Evolutionary conservation across 1,140 invertebrate genomes (phyloP), one percentile per base, ranked within the genome.

Genomic region (Brevipalpus yothersi): DNA sequence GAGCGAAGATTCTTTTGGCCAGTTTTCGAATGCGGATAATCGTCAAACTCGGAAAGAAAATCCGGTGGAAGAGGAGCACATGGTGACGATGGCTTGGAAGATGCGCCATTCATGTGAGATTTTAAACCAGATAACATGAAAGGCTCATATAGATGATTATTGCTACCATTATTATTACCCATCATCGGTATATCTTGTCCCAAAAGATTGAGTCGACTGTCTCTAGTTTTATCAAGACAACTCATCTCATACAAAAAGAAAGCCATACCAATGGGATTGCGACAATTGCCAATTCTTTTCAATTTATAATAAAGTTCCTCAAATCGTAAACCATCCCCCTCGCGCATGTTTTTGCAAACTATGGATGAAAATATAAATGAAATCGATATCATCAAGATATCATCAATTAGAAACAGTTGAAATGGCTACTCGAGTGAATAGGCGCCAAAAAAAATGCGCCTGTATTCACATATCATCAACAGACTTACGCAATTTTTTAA

Each of bases 1-100:
- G 4, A 13, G 19, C n/a, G 12, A 13, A 21, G 11, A 21, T 41
- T 53, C 7, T 41, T 41, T 19, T 13, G 8, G 19, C 17, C 43
- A 41, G 19, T 19, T 15, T 11, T 19, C 13, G 43, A 19, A 15
- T 21, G 41, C 40, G 40, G 21, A 51, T 49, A n/a, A 90, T 17
- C 49, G 8, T 51, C 49, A 13, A 51, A n/a, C 2, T 10, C n/a
- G n/a, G 49, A 10, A 10, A 51, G n/a, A 10, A 51, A n/a, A 51
- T 51, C 49, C 0, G 49, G 49, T 51, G 49, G 13, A 13, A 51
- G n/a, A 51, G 49, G 49, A 19, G n/a, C 49, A 17, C n/a, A 10
- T n/a, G 49, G 49, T 13, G 49, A 51, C 7, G n/a, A 15, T 8
- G n/a, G 12, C n/a, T 19, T 51, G n/a, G 9, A 10, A 17, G n/a